Evolutionary conservation across 2,888 invertebrate species (phyloP), one percentile per base, ranked within the genome.

Genomic region (Diadegma fenestrale): DNA sequence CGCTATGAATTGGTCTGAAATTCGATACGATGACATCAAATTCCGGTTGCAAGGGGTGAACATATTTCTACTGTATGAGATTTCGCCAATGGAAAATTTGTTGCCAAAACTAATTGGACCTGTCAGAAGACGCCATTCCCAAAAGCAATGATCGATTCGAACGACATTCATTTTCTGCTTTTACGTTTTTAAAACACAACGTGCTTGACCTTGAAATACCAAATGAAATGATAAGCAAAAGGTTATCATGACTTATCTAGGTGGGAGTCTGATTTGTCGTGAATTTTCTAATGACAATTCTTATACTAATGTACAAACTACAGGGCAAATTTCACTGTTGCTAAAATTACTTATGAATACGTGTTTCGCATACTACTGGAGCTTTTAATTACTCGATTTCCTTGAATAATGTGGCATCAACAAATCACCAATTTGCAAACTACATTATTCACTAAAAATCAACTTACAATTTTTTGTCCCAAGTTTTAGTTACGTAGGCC

Each of bases 31-130:
- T 58, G 12, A 4, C 19, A 1, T 58, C 12, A 12, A 22, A 58
- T 58, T 58, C 26, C 58, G 26, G 58, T 58, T 58, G 26, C 58
- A 58, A 58, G 26, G 26, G 26, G n/a, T 3, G 12, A 4, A 43
- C 26, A 43, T 61, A 43, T 73, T 61, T 58, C 58, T 73, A 73
- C 17, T 58, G 14, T 26, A 61, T 7, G 26, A 58, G 43, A 58
- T 61, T 43, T 54, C 17, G 72, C 72, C 73, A 51, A 61, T 58
- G 73, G 58, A 73, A 73, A 58, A 73, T 73, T 73, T 58, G 19
- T 22, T 43, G 26, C 41, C 26, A 41, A 43, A 41, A 26, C 26
- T 54, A 37, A 37, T 19, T 37, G 12, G 17, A 48, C 48, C 66
- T 22, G 37, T 14, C 41, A 37, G 22, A 14, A 54, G 7, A 58